Base-by-base conservation (phyloP, 2,888 invertebrate species). In the Pristionchus arcanus region DNA sequence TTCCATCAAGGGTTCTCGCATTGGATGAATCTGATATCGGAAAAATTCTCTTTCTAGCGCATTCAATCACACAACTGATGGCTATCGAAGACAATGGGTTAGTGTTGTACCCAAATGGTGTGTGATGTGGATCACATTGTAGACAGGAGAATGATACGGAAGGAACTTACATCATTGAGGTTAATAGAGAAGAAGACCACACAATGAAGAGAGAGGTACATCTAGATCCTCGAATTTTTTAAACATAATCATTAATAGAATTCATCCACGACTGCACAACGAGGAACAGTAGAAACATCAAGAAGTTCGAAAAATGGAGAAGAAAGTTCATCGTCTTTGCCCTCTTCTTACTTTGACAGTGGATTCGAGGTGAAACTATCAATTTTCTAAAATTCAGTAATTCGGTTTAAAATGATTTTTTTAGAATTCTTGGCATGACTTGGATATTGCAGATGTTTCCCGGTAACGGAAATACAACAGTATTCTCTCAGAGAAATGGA, bases 21-120 rank as follows among this genome's bases (percentile, higher is more conserved):
- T 53, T 81, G 81, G 81, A 81, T 9, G 81, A 81, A 7, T n/a
- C 19, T 31, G 81, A 49, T 28, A 81, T 81, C 49, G 81, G 81
- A 28, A 19, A 49, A 11, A 81, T 28, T 81, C 81, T 81, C 2
- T 4, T 28, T 53, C 42, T 28, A 7, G 81, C 81, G 13, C 11
- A 53, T 7, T 42, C 49, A 16, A 81, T 28, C 49, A 81, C 81
- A 19, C 81, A 81, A 81, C 28, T 81, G 49, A 25, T 81, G 49
- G 13, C 2, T 0, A 49, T 81, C 28, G 81, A 81, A 15, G 81
- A 81, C 28, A 25, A 81, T 49, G 81, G 81, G 81, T 81, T 11
- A 49, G 81, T 28, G 4, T 0, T 42, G 15, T 21, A 15, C 19
- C 25, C 21, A 2, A 77, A 7, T 19, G 31, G 42, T 2, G 21